Conservation (phyloP, 2,888 invertebrate species). For the Amphipyra tragopoginis region DNA sequence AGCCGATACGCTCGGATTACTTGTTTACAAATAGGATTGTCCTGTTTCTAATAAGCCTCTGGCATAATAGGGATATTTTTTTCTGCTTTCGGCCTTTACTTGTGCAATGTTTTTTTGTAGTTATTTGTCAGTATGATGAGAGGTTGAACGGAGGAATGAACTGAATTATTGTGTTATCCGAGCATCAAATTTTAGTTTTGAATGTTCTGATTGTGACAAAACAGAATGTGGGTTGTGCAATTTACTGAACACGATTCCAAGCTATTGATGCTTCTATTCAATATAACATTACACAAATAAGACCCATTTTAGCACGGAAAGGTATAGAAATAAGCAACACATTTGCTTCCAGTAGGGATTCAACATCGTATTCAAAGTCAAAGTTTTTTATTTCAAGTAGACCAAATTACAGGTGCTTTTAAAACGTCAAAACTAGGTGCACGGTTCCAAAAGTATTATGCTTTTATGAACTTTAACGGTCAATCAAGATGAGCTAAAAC, state of each 20-base stretch:
- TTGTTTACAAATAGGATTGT: constrained; percentile 74
- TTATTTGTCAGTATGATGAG: constrained; percentile 2
- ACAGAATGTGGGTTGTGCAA: neutral
- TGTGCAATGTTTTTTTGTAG: constrained; percentile 17
- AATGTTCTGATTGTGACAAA: neutral
- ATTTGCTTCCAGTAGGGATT: too few relatives aligned
- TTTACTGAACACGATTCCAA: neutral
- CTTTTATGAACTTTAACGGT: too few relatives aligned
- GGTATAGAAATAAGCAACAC: too few relatives aligned
- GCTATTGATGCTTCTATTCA: too few relatives aligned
- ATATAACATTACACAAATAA: too few relatives aligned
- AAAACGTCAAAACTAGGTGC: too few relatives aligned
- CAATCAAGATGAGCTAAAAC: too few relatives aligned
- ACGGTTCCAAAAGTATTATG: too few relatives aligned
- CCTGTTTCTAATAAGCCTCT: constrained; percentile 53
- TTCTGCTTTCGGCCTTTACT: neutral
- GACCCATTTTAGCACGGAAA: too few relatives aligned
- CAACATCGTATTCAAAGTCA: too few relatives aligned
- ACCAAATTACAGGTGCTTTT: too few relatives aligned
- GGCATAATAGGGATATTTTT: constrained; percentile 30
- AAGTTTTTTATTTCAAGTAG: too few relatives aligned
- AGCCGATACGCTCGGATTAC: constrained; percentile 69
- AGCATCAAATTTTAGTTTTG: neutral
- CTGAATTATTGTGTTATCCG: constrained; percentile 11
- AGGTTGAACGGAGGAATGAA: neutral